These are phyloP conservation scores for Theonella swinhoei DNA, from an alignment of 37 sponge, comb jelly and placozoan genomes.

Conservation along the genomic window DNA sequence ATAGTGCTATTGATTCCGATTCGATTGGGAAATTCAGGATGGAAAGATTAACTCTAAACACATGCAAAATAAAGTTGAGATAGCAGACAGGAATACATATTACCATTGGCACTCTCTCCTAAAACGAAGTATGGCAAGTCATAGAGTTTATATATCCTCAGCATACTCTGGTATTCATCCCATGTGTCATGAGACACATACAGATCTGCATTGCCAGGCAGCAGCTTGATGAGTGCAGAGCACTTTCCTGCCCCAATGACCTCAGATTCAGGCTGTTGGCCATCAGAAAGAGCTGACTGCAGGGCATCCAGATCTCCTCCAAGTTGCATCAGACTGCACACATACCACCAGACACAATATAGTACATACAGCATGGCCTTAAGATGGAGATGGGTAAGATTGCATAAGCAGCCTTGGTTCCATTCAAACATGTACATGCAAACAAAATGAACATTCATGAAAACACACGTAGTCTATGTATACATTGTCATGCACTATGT, in stretches of 20 bases:
- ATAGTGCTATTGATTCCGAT: neutral
- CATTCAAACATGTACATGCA: neutral
- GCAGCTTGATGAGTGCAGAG: constrained; percentile 91
- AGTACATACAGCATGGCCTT: neutral
- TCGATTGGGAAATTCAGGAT: too few species aligned
- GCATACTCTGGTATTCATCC: constrained; percentile 76
- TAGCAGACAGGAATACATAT: neutral
- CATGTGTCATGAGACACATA: constrained; percentile 94
- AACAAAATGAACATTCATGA: too few species aligned
- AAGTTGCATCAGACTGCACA: constrained; percentile 66
- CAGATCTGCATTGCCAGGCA: constrained; percentile 73
- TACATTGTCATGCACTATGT: too few species aligned
- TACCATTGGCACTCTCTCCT: neutral
- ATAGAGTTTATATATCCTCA: constrained; percentile 86
- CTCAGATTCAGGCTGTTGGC: neutral
- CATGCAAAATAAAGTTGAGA: neutral
- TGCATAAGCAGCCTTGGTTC: neutral
- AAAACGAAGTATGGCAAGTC: constrained; percentile 43
- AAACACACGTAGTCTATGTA: too few species aligned
- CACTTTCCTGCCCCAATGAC: constrained; percentile 79
- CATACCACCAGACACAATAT: constrained; percentile 24
- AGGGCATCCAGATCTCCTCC: constrained; percentile 86
- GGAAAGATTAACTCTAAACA: too few species aligned
- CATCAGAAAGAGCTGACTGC: constrained; percentile 71
- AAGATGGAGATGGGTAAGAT: too few species aligned